Base-by-base conservation (phyloP, 1,140 invertebrate species). In the Pantala flavescens region DNA sequence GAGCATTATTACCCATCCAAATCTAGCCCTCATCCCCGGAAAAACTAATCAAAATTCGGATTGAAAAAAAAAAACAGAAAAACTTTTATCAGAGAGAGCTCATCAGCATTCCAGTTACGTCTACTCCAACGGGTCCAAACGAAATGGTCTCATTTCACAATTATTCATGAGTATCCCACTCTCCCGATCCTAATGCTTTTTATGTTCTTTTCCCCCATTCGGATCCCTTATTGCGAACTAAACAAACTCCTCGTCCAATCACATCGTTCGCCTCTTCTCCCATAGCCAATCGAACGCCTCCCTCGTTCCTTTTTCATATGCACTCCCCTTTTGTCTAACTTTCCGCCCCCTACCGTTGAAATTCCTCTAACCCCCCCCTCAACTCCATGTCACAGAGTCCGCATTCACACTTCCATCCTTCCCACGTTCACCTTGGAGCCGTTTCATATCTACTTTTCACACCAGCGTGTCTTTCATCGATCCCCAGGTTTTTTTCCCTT, bases 1-100 rank as follows among this genome's bases (percentile, higher is more conserved):
- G 28, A 36, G 9, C 28, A 36, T 36, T 36, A 36, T 36, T 36
- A 36, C 28, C 28, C 9, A 36, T 36, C 28, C 28, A 9, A 36
- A 36, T 36, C 28, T 36, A 2, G n/a, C 49, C 49, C 49, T 63
- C 12, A 63, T 63, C 49, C n/a, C 16, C 49, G 49, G 14, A 63
- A 63, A 63, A 63, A 63, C 49, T 63, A 63, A 63, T 63, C 49
- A 63, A 63, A 63, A 63, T 63, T 63, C 49, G 16, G 49, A 63
- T 63, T 63, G 49, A 63, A 63, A 7, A 12, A 19, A 21, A 63
- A 36, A 63, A 63, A 36, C 1, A 12, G 12, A 63, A 63, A 63
- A 49, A 9, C 16, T 49, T 5, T 63, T 19, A 63, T 16, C 49
- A 21, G 49, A 12, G 49, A 63, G 16, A 21, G 12, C 49, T 63